A percentile compares a stretch with the other conserved stretches of the same genome.
Evolutionary conservation across 64 coral and sea anemone species (phyloP).

Genomic region (Trachythela sp.): DNA sequence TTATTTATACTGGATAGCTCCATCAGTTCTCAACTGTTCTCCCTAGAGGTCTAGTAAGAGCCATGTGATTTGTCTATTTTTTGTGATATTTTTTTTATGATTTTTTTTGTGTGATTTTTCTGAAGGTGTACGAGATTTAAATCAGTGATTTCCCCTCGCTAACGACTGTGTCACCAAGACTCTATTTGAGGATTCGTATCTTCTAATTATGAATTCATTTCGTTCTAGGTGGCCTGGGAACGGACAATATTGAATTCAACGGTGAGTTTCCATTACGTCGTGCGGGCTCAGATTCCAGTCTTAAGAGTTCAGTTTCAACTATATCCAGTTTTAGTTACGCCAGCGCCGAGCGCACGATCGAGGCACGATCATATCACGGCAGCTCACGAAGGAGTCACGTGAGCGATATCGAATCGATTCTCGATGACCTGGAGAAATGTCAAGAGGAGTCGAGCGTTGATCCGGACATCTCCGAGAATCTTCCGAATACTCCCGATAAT

Average conservation of each 20-base stretch:
- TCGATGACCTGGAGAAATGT: neutral
- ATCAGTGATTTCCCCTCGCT: too few species aligned
- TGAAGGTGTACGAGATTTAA: too few species aligned
- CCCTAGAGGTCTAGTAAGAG: too few species aligned
- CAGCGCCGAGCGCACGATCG: neutral
- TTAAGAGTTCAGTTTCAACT: slow-evolving; percentile 1
- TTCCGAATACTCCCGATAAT: neutral
- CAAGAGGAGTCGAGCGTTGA: slow-evolving; percentile 15
- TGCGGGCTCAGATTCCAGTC: neutral
- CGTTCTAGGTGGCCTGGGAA: neutral
- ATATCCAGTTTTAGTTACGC: slow-evolving; percentile 21
- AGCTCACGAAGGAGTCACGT: slow-evolving; percentile 18
- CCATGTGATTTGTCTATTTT: too few species aligned
- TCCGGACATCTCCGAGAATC: neutral
- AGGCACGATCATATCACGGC: neutral
- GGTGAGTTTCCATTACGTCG: slow-evolving; percentile 5
- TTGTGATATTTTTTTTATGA: too few species aligned
- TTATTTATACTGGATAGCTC: too few species aligned
- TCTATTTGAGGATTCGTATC: neutral
- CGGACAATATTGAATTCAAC: neutral
- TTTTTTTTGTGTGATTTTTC: too few species aligned
- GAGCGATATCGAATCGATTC: slow-evolving; percentile 6
- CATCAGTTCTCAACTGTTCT: too few species aligned
- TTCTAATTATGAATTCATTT: neutral
- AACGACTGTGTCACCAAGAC: too few species aligned